These are phyloP conservation scores for Epinephelus lanceolatus DNA, from an alignment of 2,113 vertebrate species.

Conservation along the genomic window DNA sequence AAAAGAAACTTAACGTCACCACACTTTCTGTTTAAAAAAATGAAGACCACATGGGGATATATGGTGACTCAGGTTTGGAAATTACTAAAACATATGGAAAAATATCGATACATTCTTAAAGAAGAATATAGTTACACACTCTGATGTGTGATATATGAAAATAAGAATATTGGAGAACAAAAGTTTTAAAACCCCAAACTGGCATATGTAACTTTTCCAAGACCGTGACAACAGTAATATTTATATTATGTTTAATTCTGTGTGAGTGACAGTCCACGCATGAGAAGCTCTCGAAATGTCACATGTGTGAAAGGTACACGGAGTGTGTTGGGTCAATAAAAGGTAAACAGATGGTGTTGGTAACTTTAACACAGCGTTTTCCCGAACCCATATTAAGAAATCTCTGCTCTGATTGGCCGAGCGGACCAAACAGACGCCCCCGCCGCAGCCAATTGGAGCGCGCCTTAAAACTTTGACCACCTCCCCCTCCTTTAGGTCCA, in stretches of 20 bases:
- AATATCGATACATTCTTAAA: neutral
- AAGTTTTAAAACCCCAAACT: no score
- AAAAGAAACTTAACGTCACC: no score
- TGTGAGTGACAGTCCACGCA: accelerated
- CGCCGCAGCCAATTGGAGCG: constrained; percentile 73
- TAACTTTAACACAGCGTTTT: neutral
- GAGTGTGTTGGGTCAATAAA: constrained; percentile 39
- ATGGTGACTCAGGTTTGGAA: no score
- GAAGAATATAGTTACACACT: no score
- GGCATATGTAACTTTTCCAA: neutral
- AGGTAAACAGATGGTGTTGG: constrained; percentile 38
- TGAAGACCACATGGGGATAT: no score
- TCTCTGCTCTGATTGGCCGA: constrained; percentile 44
- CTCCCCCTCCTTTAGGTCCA: constrained; percentile 5
- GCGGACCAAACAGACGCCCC: constrained; percentile 64
- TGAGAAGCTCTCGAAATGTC: constrained; percentile 27
- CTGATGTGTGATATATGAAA: no score
- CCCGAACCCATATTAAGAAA: constrained; percentile 32
- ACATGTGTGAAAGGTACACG: neutral
- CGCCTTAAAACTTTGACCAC: neutral
- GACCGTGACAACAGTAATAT: no score
- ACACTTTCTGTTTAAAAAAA: no score
- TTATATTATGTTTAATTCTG: neutral
- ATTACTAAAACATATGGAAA: no score
- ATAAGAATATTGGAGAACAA: no score